These are phyloP conservation scores for Oryzias melastigma DNA, from an alignment of 2,113 vertebrate genomes.

Conservation along the genomic window DNA sequence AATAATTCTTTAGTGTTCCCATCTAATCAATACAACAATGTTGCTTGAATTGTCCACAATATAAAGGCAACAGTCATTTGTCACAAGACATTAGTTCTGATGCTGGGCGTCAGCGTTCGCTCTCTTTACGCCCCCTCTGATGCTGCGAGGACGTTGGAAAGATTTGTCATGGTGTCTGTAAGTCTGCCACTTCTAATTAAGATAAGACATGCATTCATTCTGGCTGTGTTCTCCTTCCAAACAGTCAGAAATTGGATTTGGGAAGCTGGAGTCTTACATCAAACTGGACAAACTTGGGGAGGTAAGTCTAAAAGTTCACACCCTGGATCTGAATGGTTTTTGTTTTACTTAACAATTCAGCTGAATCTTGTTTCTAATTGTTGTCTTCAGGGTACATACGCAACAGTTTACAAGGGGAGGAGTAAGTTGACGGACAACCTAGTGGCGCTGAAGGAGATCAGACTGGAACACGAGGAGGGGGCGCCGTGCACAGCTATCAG, in stretches of 20 bases:
- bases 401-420: slow-evolving; percentile 94
- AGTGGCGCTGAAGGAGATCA: slow-evolving; percentile 94
- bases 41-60: slow-evolving; percentile 19
- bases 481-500: slow-evolving; percentile 93
- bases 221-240: slow-evolving; percentile 42
- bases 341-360: too few relatives aligned
- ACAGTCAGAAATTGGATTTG: slow-evolving; percentile 96
- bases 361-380: too few relatives aligned
- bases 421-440: slow-evolving; percentile 96
- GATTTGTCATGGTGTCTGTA: slow-evolving; percentile 43
- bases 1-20: too few relatives aligned
- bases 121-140: slow-evolving; percentile 22
- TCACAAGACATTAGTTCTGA: slow-evolving; percentile 49
- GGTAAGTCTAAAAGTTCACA: slow-evolving; percentile 73
- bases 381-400: slow-evolving; percentile 86
- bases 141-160: slow-evolving; percentile 37
- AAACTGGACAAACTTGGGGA: slow-evolving; percentile 97
- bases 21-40: too few relatives aligned
- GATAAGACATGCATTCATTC: slow-evolving; percentile 28
- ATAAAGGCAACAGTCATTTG: slow-evolving; percentile 43
- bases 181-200: slow-evolving; percentile 50
- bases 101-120: slow-evolving; percentile 18
- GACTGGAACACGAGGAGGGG: slow-evolving; percentile 93
- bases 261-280: slow-evolving; percentile 97
- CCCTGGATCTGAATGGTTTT: slow-evolving; percentile 20